Evolutionary conservation across 2,797 vertebrate species (phyloP).

Genomic region (Poeciliopsis paucimaculata): DNA sequence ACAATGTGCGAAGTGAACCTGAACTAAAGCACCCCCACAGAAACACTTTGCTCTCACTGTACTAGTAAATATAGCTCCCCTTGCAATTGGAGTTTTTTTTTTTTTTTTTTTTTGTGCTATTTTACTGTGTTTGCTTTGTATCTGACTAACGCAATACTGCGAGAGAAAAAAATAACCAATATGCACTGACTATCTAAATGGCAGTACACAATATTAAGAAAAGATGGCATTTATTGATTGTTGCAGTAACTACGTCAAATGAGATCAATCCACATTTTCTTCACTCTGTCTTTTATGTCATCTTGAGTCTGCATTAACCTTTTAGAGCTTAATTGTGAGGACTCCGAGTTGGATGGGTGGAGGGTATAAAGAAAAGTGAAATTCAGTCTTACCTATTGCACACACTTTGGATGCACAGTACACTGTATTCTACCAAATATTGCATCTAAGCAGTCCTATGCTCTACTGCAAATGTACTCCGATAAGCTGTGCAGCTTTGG

Average conservation of each 20-base stretch:
- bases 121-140: constrained; percentile 12
- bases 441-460: not conserved
- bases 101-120: constrained; percentile 9
- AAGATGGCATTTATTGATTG: not conserved
- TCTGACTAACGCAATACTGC: not conserved
- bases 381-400: not conserved
- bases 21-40: constrained; percentile 42
- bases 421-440: not conserved
- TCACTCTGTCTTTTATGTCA: not conserved
- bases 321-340: not conserved
- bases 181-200: not conserved
- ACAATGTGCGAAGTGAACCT: constrained; percentile 63
- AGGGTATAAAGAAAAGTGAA: not conserved
- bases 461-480: not conserved
- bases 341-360: not conserved
- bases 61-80: constrained; percentile 19
- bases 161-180: not conserved
- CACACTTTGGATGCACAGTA: not conserved
- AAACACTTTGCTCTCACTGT: constrained; percentile 28
- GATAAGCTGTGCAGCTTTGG: not conserved
- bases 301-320: not conserved
- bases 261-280: not conserved
- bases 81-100: constrained; percentile 2
- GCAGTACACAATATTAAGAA: not conserved
- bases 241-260: not conserved